Evolutionary conservation across 2,113 vertebrate genomes (phyloP).

Genomic region (Psilopsiagon aurifrons): DNA sequence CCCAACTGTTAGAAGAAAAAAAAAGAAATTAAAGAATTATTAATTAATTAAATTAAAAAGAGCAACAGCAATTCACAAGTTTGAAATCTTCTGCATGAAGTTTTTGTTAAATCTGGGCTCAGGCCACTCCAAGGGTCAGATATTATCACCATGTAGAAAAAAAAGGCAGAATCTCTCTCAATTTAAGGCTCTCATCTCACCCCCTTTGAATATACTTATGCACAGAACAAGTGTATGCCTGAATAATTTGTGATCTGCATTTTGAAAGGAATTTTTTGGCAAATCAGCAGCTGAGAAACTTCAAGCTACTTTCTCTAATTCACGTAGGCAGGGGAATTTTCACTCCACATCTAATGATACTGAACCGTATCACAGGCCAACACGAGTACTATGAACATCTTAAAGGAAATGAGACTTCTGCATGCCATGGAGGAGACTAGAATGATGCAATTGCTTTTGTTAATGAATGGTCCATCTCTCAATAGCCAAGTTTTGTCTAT

Average conservation of each 20-base stretch:
- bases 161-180: neutral
- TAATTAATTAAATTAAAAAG: neutral
- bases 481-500: neutral
- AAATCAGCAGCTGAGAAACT: neutral
- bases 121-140: neutral
- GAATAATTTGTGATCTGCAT: neutral
- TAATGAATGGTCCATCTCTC: neutral
- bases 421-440: neutral
- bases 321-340: neutral
- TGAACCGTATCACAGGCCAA: neutral
- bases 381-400: accelerated
- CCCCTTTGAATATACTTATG: neutral
- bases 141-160: neutral
- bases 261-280: neutral
- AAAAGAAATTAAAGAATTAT: neutral
- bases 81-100: neutral
- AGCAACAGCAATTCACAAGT: neutral
- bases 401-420: accelerated
- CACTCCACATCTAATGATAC: neutral
- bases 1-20: neutral
- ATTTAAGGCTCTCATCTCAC: neutral
- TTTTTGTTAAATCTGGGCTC: neutral
- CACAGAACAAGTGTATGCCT: neutral
- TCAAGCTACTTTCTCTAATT: neutral
- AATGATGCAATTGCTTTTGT: neutral